Evolutionary conservation across 1,140 invertebrate species (phyloP), one percentile per base, ranked within the genome.

Genomic region (Penaeus indicus): DNA sequence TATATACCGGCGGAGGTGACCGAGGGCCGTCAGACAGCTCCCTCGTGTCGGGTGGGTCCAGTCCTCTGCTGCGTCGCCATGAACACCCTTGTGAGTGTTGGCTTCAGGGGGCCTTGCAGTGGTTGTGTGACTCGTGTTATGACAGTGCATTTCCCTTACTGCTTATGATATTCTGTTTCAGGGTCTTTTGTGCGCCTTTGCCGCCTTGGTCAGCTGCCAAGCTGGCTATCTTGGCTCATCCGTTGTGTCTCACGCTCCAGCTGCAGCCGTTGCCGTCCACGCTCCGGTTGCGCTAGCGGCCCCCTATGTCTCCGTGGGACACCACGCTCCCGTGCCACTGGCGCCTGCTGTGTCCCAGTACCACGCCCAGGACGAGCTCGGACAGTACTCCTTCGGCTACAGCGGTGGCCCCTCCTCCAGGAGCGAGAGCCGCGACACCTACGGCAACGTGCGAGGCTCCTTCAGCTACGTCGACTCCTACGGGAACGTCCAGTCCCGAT

Each of bases 381-480:
- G 95, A 3, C 94, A 94, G 90, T 94, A 94, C 90, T 93, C 93
- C 88, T 96, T 95, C 92, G 95, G 95, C 42, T 96, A 96, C 91
- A 92, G 94, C 11, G 95, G 95, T 83, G 95, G 95, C 85, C 94
- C 94, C 64, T 95, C 95, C 90, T 93, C 95, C 85, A 96, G 96
- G 92, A 94, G 94, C 62, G 95, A 96, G 92, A 93, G 94, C 3
- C 94, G 94, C 88, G 94, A 94, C 19, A 92, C 94, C 79, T 95
- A 96, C 92, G 95, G 95, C 11, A 94, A 95, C 54, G 95, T 95
- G 11, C 94, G 94, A 54, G 95, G 95, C 60, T 94, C 94, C 67
- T 96, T 96, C 92, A 90, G 61, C 42, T 96, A 96, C 91, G 93
- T 96, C 32, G 96, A 96, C 91, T 94, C 94, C 18, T 94, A 96